Evolutionary conservation across 2,113 vertebrate species (phyloP).

Genomic region (Callopanchax toddi): DNA sequence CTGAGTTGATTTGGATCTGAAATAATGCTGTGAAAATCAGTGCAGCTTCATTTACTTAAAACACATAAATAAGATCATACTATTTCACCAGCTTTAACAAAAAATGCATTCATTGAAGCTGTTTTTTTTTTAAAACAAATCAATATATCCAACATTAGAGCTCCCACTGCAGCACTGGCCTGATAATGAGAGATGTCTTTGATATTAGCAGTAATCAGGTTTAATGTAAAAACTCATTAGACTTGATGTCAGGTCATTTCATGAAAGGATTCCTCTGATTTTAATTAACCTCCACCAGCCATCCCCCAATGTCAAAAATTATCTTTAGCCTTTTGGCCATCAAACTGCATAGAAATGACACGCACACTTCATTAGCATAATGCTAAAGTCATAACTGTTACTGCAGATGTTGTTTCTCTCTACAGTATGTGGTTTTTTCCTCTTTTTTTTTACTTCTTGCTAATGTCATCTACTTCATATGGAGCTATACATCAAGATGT

Average conservation of each 20-base stretch:
- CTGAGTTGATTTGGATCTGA: too few relatives aligned
- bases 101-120: background rate
- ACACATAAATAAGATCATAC: too few relatives aligned
- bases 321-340: slow-evolving; percentile 9
- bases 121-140: background rate
- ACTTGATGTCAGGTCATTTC: slow-evolving; percentile 21
- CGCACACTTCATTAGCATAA: slow-evolving; percentile 14
- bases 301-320: slow-evolving; percentile 14
- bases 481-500: slow-evolving; percentile 2
- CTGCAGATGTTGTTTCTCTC: background rate
- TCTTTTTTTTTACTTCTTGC: too few relatives aligned
- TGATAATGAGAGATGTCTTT: slow-evolving; percentile 8
- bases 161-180: background rate
- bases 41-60: too few relatives aligned
- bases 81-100: background rate
- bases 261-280: slow-evolving; percentile 14
- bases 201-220: slow-evolving; percentile 1
- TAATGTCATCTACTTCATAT: background rate
- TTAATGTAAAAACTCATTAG: slow-evolving; percentile 4
- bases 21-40: too few relatives aligned
- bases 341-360: slow-evolving; percentile 6
- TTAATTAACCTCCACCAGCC: slow-evolving; percentile 19
- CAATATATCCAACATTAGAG: background rate
- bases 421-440: background rate
- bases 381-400: background rate